Conservation (phyloP, 2,888 invertebrate species). For the Eupelmus urozonus region DNA sequence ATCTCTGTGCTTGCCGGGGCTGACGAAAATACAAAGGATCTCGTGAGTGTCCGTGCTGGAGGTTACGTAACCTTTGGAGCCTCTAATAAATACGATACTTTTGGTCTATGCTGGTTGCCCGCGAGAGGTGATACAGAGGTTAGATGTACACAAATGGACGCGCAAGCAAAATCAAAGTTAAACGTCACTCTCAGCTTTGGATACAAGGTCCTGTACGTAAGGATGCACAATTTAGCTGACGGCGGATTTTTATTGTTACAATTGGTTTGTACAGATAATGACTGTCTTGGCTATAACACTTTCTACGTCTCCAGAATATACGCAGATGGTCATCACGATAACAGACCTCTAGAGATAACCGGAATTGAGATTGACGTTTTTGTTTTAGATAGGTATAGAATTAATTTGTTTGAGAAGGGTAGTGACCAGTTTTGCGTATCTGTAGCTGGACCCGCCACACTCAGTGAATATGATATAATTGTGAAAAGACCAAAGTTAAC, state of each 20-base stretch:
- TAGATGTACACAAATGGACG: slow-evolving; percentile 8
- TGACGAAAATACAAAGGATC: neutral
- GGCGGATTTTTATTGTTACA: slow-evolving; percentile 35
- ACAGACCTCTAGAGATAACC: slow-evolving; percentile 20
- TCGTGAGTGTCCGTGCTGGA: neutral
- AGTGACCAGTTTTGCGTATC: slow-evolving; percentile 2
- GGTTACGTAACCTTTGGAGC: slow-evolving; percentile 12
- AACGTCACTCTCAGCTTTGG: slow-evolving; percentile 21
- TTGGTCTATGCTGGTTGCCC: slow-evolving; percentile 25
- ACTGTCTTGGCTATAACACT: slow-evolving; percentile 19
- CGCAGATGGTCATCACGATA: slow-evolving; percentile 6
- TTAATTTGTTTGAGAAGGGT: slow-evolving; percentile 4
- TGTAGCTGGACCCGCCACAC: slow-evolving; percentile 4
- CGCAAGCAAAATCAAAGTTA: neutral
- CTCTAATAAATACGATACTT: neutral
- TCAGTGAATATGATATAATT: slow-evolving; percentile 26
- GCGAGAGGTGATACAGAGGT: slow-evolving; percentile 8
- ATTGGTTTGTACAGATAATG: slow-evolving; percentile 13
- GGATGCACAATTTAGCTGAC: neutral
- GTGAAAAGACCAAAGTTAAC: neutral
- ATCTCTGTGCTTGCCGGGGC: neutral
- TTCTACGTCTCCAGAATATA: slow-evolving; percentile 3
- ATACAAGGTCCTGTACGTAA: neutral
- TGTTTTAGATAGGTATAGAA: slow-evolving; percentile 18
- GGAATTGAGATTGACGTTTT: slow-evolving; percentile 3